Evolutionary conservation across 2,888 invertebrate species (phyloP).

Genomic region (Mesoligia furuncula): DNA sequence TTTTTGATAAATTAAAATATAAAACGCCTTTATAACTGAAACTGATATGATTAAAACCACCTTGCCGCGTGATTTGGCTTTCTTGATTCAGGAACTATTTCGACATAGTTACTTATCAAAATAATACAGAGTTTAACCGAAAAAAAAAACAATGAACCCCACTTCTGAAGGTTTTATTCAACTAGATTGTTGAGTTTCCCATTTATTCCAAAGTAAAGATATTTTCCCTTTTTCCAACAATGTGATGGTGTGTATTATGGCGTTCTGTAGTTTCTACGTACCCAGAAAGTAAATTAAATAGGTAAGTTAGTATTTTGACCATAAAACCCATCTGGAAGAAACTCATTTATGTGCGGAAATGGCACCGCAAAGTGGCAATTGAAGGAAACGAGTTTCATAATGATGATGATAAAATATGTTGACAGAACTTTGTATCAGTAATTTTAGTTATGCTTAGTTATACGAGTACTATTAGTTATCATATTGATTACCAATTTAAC

Average conservation of each 20-base stretch:
- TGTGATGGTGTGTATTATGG: no score
- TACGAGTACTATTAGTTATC: not conserved
- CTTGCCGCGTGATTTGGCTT: not conserved
- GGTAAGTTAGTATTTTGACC: not conserved
- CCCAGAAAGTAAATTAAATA: not conserved
- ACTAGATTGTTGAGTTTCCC: not conserved
- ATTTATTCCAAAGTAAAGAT: no score
- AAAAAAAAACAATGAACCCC: not conserved
- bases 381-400: conserved; percentile 23
- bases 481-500: not conserved
- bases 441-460: conserved; percentile 4
- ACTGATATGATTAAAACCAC: not conserved
- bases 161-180: not conserved
- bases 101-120: not conserved
- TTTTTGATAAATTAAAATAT: not conserved
- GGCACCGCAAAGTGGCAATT: not conserved
- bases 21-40: not conserved
- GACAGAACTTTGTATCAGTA: not conserved
- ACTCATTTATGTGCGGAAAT: conserved; percentile 15
- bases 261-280: no score
- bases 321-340: not conserved
- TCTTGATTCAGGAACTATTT: not conserved
- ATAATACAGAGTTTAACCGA: not conserved
- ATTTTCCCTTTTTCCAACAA: no score
- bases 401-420: conserved; percentile 2